These are phyloP conservation scores for Python bivittatus DNA, from an alignment of 2,113 vertebrate genomes.

Conservation along the genomic window DNA sequence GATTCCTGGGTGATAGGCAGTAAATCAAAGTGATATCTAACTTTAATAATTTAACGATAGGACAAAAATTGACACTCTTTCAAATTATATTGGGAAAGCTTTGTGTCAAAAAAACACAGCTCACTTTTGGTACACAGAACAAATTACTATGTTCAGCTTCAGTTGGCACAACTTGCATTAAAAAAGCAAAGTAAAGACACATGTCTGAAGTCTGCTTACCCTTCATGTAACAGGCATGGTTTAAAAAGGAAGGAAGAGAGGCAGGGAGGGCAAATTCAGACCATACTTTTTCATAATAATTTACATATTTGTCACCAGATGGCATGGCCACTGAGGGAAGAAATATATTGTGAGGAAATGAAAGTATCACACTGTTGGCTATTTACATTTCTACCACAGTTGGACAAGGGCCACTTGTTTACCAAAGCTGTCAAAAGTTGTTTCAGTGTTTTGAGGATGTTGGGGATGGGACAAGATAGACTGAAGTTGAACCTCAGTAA, in stretches of 20 bases:
- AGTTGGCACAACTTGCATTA: not conserved
- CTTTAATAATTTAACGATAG: not conserved
- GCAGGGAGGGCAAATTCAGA: not conserved
- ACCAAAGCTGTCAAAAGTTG: not conserved
- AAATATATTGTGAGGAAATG: not conserved
- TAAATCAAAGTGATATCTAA: not conserved
- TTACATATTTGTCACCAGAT: not conserved
- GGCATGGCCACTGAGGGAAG: not conserved
- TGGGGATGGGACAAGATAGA: not conserved
- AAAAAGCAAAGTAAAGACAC: not conserved
- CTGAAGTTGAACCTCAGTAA: not conserved
- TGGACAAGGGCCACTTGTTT: not conserved
- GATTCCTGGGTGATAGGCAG: not conserved
- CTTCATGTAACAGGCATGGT: not conserved
- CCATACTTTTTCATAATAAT: not conserved
- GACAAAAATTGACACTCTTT: not conserved
- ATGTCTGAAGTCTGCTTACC: not conserved
- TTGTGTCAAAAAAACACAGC: not conserved
- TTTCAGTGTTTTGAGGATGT: not conserved
- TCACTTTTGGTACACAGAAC: not conserved
- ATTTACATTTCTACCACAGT: not conserved
- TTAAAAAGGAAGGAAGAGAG: not conserved
- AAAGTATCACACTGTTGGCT: not conserved
- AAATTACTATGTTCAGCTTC: not conserved
- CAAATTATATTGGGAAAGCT: not conserved